phyloP scores from a whole-genome alignment of 1,140 invertebrate species.

The Eupristina koningsbergeri region DNA sequence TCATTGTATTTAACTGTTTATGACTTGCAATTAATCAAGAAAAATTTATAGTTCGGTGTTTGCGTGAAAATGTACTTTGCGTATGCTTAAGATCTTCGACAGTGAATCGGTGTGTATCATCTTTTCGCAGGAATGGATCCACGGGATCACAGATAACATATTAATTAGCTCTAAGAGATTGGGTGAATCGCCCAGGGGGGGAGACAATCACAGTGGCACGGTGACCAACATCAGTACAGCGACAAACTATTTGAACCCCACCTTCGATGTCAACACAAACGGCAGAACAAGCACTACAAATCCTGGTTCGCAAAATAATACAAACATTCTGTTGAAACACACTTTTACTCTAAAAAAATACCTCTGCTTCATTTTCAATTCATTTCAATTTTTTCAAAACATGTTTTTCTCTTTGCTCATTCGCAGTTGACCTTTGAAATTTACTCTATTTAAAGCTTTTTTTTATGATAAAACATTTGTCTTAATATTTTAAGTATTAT shows the following conservation, averaged over 20 bases:
- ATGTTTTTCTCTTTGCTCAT: too few species aligned
- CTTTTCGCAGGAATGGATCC: constrained; percentile 71
- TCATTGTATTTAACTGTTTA: too few species aligned
- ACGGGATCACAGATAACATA: constrained; percentile 68
- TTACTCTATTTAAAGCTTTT: too few species aligned
- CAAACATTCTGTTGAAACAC: constrained; percentile 31
- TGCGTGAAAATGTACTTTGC: not conserved
- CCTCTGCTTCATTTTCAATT: too few species aligned
- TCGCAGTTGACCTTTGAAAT: too few species aligned
- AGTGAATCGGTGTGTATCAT: constrained; percentile 55
- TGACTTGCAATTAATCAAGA: not conserved
- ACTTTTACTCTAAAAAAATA: not conserved
- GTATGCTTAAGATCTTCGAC: constrained; percentile 52
- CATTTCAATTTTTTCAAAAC: too few species aligned
- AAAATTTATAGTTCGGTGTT: not conserved
- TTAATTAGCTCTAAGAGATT: constrained; percentile 62
- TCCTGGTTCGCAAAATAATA: constrained; percentile 43
- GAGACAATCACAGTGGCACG: constrained; percentile 62
- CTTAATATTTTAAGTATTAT: too few species aligned
- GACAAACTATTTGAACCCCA: constrained; percentile 69
- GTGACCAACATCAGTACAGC: not conserved
- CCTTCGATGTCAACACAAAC: constrained; percentile 63
- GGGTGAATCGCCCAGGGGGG: constrained; percentile 61
- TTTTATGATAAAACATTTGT: too few species aligned
- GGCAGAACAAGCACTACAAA: not conserved